Percentiles rank a stretch among this genome's conserved stretches.
Conservation (phyloP, 2,888 invertebrate species). For the Cylindroiulus punctatus region DNA sequence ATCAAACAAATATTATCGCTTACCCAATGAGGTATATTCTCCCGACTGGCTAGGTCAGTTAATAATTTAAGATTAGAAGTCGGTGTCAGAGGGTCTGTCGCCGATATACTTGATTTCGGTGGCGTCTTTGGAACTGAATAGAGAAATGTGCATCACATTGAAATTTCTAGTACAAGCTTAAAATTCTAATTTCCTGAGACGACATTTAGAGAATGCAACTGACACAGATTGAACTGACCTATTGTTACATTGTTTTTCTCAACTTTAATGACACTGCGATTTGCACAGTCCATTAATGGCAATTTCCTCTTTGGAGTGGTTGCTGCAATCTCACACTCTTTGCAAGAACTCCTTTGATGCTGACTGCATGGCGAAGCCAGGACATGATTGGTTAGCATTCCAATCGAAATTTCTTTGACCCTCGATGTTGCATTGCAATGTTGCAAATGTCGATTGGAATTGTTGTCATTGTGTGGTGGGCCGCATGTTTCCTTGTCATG, state of each 20-base stretch:
- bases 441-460: not conserved
- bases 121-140: slow-evolving; percentile 35
- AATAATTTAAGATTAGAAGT: slow-evolving; percentile 76
- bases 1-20: not conserved
- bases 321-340: not conserved
- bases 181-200: no score
- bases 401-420: not conserved
- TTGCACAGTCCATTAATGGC: not conserved
- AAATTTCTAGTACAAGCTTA: no score
- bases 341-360: not conserved
- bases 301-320: not conserved
- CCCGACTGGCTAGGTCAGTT: slow-evolving; percentile 72
- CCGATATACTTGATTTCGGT: slow-evolving; percentile 14
- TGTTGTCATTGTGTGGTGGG: not conserved
- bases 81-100: slow-evolving; percentile 70
- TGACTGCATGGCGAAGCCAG: not conserved
- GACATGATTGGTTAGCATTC: not conserved
- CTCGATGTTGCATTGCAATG: not conserved
- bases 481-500: not conserved
- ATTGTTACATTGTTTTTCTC: not conserved
- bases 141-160: not conserved
- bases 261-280: not conserved
- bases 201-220: no score
- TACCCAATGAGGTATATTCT: not conserved
- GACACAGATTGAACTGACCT: not conserved